Base-by-base conservation (phyloP, 1,140 invertebrate genomes). In the Lepidurus packardi region DNA sequence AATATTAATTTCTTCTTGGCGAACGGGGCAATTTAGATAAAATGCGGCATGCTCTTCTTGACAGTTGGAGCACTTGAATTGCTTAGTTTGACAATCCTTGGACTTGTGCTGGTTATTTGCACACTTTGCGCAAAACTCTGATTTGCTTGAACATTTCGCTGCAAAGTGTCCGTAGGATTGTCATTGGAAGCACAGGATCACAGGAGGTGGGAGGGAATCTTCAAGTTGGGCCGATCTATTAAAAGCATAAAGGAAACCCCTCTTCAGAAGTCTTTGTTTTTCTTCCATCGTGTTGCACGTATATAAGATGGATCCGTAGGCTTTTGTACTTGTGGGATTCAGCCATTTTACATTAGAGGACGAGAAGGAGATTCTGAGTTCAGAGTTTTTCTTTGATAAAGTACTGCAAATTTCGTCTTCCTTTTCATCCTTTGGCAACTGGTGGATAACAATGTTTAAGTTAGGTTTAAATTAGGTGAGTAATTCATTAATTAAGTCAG, bases 51-150 rank as follows among this genome's bases (percentile, higher is more conserved):
- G 75, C 1, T 77, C 41, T 65, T 3, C 75, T 77, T 77, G 11
- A 24, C 75, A 77, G 75, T 77, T 77, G 3, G n/a, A 42, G 16
- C 75, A 77, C 47, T 77, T 77, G 16, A 45, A 25, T 43, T 77
- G 43, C 44, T 41, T 25, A 43, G 11, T 65, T 9, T 41, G 75
- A 77, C 75, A 77, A 9, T n/a, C 24, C 41, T 77, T 44, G 34
- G 75, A 13, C 21, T 44, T 47, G 11, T 77, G 41, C 24, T 77
- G 10, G 8, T 77, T 9, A 11, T 25, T 42, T 11, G 75, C 25
- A 24, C 41, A 77, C 16, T 53, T 77, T 7, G 75, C 75, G 41
- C 75, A 47, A 8, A 21, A 5, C 16, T 42, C 10, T n/a, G 43
- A 13, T 4, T 43, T 25, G 10, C 47, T 42, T 9, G 34, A 45